Base-by-base conservation (phyloP, 2,797 vertebrate genomes). In the Pelobates cultripes region DNA sequence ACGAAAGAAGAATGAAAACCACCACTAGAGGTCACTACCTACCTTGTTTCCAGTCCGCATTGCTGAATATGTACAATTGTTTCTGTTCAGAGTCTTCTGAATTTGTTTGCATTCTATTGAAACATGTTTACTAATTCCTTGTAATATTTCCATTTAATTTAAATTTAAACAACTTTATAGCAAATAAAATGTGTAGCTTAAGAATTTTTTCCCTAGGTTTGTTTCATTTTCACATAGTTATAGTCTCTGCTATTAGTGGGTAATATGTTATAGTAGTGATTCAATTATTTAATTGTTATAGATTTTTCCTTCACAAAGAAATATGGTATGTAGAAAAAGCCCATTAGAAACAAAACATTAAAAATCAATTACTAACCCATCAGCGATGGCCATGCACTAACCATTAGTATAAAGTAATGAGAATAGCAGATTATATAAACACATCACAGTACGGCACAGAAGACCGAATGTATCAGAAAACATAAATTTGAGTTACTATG, bases 331-430 rank as follows among this genome's bases (percentile, higher is more conserved):
- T 84, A 82, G 77, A 87, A 66, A 75, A 89, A 78, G 85, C 5
- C 5, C 57, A 53, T 88, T 73, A 85, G 47, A 86, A 88, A 89
- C 83, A 67, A 85, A 88, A 47, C 85, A 83, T 88, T 86, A 85
- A 82, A 86, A 87, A 87, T 84, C 88, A 86, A 86, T 89, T 89
- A 87, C 86, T 86, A 82, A 1, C 3, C 69, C 80, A 74, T 77
- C 82, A 86, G 79, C 84, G 85, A 45, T 80, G 63, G 40, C 78
- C 5, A 75, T 73, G 73, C 9, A 60, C 67, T 61, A 84, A 73
- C 47, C 17, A 70, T 86, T 86, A 77, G 67, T 85, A 60, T 84
- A 73, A 77, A 57, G 47, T 51, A 66, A 77, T 67, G 42, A 73
- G 63, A 43, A 28, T 44, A 57, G 60, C 70, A 77, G 44, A 77